Evolutionary conservation across 1,140 invertebrate genomes (phyloP).

Genomic region (Drosophila aff.): DNA sequence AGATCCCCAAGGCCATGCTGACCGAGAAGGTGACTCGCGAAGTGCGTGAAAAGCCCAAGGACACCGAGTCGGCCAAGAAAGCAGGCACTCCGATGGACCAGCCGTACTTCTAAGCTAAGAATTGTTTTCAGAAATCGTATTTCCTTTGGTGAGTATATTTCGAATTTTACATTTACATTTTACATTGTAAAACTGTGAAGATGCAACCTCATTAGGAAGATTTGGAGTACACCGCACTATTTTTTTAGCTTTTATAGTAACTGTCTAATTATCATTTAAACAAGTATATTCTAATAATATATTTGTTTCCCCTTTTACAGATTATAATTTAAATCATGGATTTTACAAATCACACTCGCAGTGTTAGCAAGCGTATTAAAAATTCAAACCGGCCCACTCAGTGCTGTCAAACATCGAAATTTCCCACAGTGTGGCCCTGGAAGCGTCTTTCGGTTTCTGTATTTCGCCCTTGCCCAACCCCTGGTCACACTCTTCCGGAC

Average conservation of each 20-base stretch:
- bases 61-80: neutral
- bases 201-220: neutral
- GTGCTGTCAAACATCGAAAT: constrained; percentile 12
- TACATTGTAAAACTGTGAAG: neutral
- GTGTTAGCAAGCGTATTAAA: neutral
- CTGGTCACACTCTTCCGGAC: neutral
- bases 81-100: neutral
- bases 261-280: neutral
- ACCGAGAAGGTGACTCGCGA: constrained; percentile 6
- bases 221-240: too few relatives aligned
- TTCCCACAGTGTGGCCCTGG: neutral
- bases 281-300: neutral
- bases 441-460: neutral
- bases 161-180: neutral
- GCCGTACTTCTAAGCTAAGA: neutral
- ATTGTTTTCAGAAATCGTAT: neutral
- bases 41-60: neutral
- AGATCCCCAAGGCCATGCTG: constrained; percentile 40
- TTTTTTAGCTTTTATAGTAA: neutral
- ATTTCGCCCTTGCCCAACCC: neutral
- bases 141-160: neutral
- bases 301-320: neutral
- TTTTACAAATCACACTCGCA: neutral
- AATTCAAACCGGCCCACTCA: constrained; percentile 2
- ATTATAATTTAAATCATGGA: neutral